Evolutionary conservation across 2,888 invertebrate species (phyloP).

Genomic region (Craniophora ligustri): DNA sequence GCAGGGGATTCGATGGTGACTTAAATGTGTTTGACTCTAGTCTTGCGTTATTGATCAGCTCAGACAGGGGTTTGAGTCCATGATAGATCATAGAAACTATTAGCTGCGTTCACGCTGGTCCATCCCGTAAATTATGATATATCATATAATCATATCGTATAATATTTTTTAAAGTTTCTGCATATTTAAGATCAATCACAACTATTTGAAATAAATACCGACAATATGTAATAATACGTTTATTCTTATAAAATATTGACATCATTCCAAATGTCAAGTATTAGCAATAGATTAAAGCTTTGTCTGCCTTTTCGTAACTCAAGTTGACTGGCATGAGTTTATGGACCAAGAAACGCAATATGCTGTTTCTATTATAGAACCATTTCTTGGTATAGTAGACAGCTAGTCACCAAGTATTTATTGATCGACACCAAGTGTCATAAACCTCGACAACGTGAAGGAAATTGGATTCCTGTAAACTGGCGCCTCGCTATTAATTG

Average conservation of each 20-base stretch:
- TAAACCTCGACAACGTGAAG: conserved; percentile 11
- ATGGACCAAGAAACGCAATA: conserved; percentile 30
- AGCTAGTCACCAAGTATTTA: conserved; percentile 31
- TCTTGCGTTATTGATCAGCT: too few species aligned
- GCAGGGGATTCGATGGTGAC: too few species aligned
- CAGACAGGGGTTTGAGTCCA: too few species aligned
- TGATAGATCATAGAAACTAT: too few species aligned
- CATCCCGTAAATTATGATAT: too few species aligned
- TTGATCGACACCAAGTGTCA: conserved; percentile 21
- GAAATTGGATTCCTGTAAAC: background rate
- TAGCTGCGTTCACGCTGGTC: too few species aligned
- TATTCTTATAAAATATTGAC: conserved; percentile 23
- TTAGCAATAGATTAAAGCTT: conserved; percentile 25
- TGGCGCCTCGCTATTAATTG: background rate
- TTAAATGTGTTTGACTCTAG: too few species aligned
- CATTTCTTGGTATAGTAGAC: conserved; percentile 6
- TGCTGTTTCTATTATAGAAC: conserved; percentile 16
- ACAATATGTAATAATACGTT: too few species aligned
- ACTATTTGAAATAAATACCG: background rate
- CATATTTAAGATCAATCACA: background rate
- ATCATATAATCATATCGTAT: too few species aligned
- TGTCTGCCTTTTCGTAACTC: conserved; percentile 35
- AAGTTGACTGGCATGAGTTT: conserved; percentile 30
- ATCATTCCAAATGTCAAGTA: conserved; percentile 25
- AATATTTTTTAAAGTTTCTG: too few species aligned